Evolutionary conservation across 2,113 vertebrate genomes (phyloP).

Genomic region (Monarcha castaneiventris): DNA sequence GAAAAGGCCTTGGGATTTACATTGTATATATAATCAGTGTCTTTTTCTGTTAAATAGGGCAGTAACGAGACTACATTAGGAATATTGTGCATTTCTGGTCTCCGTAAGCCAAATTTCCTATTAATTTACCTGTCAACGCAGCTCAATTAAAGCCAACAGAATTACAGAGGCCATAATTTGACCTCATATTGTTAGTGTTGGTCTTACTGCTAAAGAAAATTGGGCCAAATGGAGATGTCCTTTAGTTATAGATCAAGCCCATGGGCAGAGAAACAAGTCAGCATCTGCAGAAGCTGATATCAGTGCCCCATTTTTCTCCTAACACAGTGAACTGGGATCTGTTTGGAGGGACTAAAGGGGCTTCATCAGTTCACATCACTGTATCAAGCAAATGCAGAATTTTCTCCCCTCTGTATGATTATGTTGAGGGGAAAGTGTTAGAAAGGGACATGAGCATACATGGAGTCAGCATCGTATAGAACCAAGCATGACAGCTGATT

Average conservation of each 20-base stretch:
- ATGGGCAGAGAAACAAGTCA: background rate
- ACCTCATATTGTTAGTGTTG: background rate
- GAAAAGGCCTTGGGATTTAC: slow-evolving; percentile 60
- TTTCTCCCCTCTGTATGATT: background rate
- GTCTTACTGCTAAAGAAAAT: background rate
- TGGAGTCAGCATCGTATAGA: background rate
- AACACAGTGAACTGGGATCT: background rate
- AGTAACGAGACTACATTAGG: slow-evolving; percentile 27
- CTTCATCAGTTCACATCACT: background rate
- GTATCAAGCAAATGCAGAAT: background rate
- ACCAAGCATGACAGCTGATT: background rate
- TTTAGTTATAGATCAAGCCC: background rate
- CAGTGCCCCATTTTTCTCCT: background rate
- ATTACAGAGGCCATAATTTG: background rate
- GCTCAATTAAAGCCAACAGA: background rate
- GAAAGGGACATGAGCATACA: background rate
- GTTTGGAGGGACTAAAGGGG: background rate
- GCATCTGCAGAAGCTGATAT: background rate
- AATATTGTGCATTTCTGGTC: slow-evolving; percentile 7
- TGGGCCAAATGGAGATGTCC: background rate
- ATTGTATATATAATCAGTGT: slow-evolving; percentile 52
- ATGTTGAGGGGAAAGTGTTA: background rate
- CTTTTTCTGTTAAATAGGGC: slow-evolving; percentile 57
- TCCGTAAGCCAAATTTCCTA: slow-evolving; percentile 11
- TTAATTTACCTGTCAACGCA: background rate